Base-by-base conservation (phyloP, 2,797 vertebrate species). In the Cyclopterus lumpus region DNA sequence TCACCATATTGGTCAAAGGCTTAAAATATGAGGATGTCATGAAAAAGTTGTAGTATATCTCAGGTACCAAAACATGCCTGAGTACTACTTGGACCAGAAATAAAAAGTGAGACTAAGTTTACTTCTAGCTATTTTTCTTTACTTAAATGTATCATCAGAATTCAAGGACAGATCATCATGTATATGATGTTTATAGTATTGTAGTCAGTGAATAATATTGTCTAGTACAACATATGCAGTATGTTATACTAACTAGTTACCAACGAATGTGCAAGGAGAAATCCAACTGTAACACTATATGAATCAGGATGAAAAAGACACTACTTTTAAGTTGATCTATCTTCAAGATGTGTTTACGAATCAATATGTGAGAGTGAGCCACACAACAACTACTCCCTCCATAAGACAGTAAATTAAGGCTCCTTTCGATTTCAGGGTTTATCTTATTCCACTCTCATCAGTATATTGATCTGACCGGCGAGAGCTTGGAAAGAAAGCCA, bases 371-470 rank as follows among this genome's bases (percentile, higher is more conserved):
- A 66, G 76, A 83, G 71, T 84, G 73, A 89, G 66, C 81, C 62
- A 74, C 76, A 79, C 80, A 83, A 59, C 74, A 85, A 79, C 72
- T 82, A 60, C 74, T 86, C 76, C 42, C 63, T 79, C 67, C 63
- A 67, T 84, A 88, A 93, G 79, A 86, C 80, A 84, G 85, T 91
- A 89, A 91, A 93, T 93, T 90, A 93, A 40, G 78, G 54, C 59
- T 77, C 58, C 53, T 82, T 88, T 91, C 86, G 55, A 89, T 93
- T 89, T 88, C 67, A 73, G 81, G 90, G 91, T 93, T 93, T 93
- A 93, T 93, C 93, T 94, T 87, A 85, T 86, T 91, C 69, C 71
- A 71, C 86, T 93, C 84, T 94, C 93, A 94, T 94, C 91, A 89
- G 86, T 85, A 86, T 94, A 95, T 95, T 92, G 95, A 95, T 95